Evolutionary conservation across 2,113 vertebrate genomes (phyloP), one percentile per base, ranked within the genome.

Genomic region (Pardalotus punctatus): DNA sequence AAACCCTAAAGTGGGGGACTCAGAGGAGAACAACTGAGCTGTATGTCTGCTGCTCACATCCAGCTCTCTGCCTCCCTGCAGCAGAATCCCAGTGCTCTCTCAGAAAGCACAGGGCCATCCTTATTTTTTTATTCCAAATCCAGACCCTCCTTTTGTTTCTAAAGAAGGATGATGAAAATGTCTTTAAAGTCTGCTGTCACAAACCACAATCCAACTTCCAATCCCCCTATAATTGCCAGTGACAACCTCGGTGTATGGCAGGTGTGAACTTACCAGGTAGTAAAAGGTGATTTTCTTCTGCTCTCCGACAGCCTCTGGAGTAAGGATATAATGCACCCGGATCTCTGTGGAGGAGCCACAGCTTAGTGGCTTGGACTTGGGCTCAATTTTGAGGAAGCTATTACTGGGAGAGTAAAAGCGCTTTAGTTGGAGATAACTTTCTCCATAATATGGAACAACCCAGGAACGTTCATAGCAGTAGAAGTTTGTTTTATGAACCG

Each of bases 321-420:
- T 96, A 64, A 98, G 86, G 43, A 97, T 81, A 38, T 98, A 98
- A 73, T 98, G 96, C 10, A 94, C 96, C 3, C 8, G 65, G 36
- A 98, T 3, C 8, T 45, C 88, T 70, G 93, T 50, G 36, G 66
- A 83, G 38, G 86, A 86, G 27, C 90, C 94, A 54, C 98, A 98
- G 35, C 48, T 91, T 8, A 98, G 94, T 33, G 73, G 61, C 25
- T 58, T n/a, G 13, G 70, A 31, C 8, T 76, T 5, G 19, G 97
- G 96, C 81, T 98, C 94, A 31, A 98, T 95, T 90, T 92, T 94
- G 58, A 98, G 78, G 76, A 97, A 98, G 85, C 97, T 98, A 6
- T 96, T 95, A 88, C 97, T 98, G 11, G 38, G 83, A 47, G 98
- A 98, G 80, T 97, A 98, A 57, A 98, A 97, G 10, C 69, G 94